A percentile compares a stretch with the other conserved stretches of the same genome.
phyloP scores from a whole-genome alignment of 1,140 invertebrate genomes.

The Aphidius ervi region DNA sequence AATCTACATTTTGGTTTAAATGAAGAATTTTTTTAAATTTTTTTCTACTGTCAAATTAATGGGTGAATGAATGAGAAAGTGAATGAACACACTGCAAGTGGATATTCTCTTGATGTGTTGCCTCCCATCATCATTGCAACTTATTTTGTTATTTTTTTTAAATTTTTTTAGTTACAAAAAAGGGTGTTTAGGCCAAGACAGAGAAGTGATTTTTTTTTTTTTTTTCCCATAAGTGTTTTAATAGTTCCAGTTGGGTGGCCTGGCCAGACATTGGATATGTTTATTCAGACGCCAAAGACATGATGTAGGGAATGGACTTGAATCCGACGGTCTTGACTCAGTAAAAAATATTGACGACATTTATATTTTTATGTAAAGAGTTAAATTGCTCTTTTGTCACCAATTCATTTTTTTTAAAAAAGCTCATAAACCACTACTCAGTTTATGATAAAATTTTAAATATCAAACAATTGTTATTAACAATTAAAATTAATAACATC shows the following conservation, averaged over 20 bases:
- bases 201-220: slow-evolving; percentile 22
- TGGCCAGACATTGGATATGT: slow-evolving; percentile 46
- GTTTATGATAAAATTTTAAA: too few relatives aligned
- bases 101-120: too few relatives aligned
- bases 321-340: slow-evolving; percentile 17
- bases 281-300: slow-evolving; percentile 48
- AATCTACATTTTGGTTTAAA: too few relatives aligned
- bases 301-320: slow-evolving; percentile 32
- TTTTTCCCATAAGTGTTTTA: slow-evolving; percentile 50
- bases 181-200: slow-evolving; percentile 23
- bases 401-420: not conserved
- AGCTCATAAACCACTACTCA: too few relatives aligned
- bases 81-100: too few relatives aligned
- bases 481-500: too few relatives aligned
- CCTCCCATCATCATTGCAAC: too few relatives aligned
- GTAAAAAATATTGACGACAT: slow-evolving; percentile 29
- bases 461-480: too few relatives aligned
- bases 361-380: slow-evolving; percentile 35
- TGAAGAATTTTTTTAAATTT: too few relatives aligned
- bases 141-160: slow-evolving; percentile 1
- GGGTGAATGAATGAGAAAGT: too few relatives aligned
- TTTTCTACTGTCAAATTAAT: too few relatives aligned
- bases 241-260: slow-evolving; percentile 48
- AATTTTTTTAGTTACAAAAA: slow-evolving; percentile 14
- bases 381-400: slow-evolving; percentile 12